Percentiles rank a stretch among this genome's conserved stretches.
phyloP scores from a whole-genome alignment of 2,113 vertebrate genomes.

The Chamaetylas fuelleborni region DNA sequence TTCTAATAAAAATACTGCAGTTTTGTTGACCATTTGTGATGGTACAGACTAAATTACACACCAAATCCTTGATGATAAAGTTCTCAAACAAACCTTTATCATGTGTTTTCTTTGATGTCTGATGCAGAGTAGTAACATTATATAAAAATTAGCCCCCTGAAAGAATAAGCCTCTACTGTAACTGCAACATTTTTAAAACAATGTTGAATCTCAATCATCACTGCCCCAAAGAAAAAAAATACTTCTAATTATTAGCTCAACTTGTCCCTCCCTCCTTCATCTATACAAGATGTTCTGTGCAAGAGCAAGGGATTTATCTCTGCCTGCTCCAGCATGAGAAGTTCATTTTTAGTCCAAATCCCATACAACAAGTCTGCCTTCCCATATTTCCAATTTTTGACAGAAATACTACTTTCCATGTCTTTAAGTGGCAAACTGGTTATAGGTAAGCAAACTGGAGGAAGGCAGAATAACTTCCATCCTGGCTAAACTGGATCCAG shows the following conservation, averaged over 20 bases:
- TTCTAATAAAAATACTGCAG: not conserved
- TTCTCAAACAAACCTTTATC: not conserved
- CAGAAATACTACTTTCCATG: not conserved
- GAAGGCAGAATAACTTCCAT: not conserved
- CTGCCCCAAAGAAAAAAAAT: not conserved
- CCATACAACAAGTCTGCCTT: not conserved
- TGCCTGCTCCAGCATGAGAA: not conserved
- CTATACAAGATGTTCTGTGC: not conserved
- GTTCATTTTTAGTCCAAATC: not conserved
- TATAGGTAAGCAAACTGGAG: not conserved
- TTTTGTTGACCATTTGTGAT: not conserved
- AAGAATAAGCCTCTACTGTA: not conserved
- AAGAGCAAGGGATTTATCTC: not conserved
- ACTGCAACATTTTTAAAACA: not conserved
- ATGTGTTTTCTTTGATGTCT: not conserved
- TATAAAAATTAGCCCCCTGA: not conserved
- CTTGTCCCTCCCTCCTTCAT: accelerated
- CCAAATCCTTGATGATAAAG: not conserved
- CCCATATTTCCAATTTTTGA: not conserved
- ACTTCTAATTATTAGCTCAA: not conserved
- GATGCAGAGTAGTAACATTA: not conserved
- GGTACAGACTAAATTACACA: not conserved
- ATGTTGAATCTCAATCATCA: not conserved
- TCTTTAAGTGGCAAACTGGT: not conserved
- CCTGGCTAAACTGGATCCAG: not conserved